Conservation (phyloP, 2,888 invertebrate genomes). For the Hypomecis punctinalis region DNA sequence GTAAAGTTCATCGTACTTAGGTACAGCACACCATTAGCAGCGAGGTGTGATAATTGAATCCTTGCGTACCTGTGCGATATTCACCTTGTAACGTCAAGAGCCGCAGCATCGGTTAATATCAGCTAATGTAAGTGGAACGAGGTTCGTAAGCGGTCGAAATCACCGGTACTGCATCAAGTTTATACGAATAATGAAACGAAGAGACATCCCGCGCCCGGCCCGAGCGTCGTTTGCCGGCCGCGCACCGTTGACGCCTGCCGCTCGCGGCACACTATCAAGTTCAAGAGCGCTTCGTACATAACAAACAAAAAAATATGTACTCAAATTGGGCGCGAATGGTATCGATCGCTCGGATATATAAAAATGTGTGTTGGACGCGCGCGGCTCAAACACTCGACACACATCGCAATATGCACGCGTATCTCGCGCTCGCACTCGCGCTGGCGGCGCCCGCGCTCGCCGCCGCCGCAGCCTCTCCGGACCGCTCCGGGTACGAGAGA, state of each 20-base stretch:
- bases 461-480: conserved; percentile 49
- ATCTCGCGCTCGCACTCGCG: conserved; percentile 69
- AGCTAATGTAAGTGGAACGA: conserved; percentile 79
- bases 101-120: conserved; percentile 64
- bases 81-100: conserved; percentile 63
- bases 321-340: conserved; percentile 80
- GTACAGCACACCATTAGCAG: conserved; percentile 42
- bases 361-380: conserved; percentile 77
- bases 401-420: conserved; percentile 81
- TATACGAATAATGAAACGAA: conserved; percentile 60
- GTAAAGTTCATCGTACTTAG: conserved; percentile 12
- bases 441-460: conserved; percentile 63
- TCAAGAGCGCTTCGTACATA: conserved; percentile 68
- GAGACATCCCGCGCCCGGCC: conserved; percentile 45
- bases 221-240: conserved; percentile 44
- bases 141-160: conserved; percentile 77
- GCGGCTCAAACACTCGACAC: conserved; percentile 78
- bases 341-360: conserved; percentile 81
- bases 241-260: conserved; percentile 49
- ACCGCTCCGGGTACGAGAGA: conserved; percentile 74
- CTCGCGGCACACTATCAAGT: conserved; percentile 68
- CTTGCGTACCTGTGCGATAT: conserved; percentile 51
- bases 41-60: conserved; percentile 52
- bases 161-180: conserved; percentile 65
- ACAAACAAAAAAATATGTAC: conserved; percentile 69